phyloP scores from a whole-genome alignment of 2,797 vertebrate species.

The Tokudaia muenninki region DNA sequence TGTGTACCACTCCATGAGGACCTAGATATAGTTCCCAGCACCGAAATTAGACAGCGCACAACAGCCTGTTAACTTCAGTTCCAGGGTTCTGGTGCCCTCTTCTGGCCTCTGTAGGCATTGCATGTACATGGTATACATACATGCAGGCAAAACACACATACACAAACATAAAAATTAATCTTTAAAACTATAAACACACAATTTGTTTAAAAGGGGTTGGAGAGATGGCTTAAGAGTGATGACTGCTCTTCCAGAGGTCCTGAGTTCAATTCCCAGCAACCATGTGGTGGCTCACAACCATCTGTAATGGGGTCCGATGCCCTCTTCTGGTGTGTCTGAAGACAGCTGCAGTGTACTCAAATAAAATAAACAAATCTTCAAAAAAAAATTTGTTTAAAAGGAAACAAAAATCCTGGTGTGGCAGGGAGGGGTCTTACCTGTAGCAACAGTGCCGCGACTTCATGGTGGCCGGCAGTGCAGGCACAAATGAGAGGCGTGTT shows the following conservation, averaged over 20 bases:
- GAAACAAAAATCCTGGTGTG: no score
- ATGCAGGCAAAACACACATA: background rate
- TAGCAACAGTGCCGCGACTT: constrained; percentile 90
- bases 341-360: background rate
- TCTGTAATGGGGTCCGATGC: no score
- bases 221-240: no score
- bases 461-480: constrained; percentile 92
- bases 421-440: constrained; percentile 88
- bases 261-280: no score
- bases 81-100: background rate
- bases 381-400: background rate
- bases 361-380: background rate
- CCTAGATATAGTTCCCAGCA: background rate
- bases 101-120: background rate
- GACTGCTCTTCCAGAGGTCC: no score
- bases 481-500: constrained; percentile 95
- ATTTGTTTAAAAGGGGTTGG: background rate
- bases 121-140: background rate
- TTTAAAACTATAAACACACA: background rate
- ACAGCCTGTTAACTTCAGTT: background rate
- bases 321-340: no score
- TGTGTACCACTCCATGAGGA: no score
- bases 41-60: background rate
- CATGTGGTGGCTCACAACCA: no score
- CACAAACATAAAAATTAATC: background rate